phyloP scores from a whole-genome alignment of 2,797 vertebrate genomes.

The Mus caroli region DNA sequence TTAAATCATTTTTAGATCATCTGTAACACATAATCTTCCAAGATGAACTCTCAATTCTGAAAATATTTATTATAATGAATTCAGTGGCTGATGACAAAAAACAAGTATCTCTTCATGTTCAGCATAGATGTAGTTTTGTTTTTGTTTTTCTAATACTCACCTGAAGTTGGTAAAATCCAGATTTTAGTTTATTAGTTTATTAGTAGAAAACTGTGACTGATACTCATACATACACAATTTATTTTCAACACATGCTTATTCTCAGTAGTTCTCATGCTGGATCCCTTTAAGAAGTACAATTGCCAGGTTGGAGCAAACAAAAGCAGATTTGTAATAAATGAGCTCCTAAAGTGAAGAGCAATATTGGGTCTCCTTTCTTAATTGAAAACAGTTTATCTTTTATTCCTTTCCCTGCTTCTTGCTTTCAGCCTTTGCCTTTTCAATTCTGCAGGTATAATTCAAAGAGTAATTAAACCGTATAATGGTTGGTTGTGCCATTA shows the following conservation, averaged over 20 bases:
- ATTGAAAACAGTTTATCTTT: conserved; percentile 70
- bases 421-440: conserved; percentile 68
- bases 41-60: too few species aligned
- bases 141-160: neutral
- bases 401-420: conserved; percentile 55
- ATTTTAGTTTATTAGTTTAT: neutral
- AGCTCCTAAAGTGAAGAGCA: neutral
- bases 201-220: neutral
- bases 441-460: conserved; percentile 51
- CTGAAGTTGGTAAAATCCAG: neutral
- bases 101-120: neutral
- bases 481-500: neutral
- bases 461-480: conserved; percentile 58
- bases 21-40: neutral
- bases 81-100: neutral
- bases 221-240: neutral
- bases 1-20: neutral
- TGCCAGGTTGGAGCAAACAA: conserved; percentile 62
- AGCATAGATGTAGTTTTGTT: neutral
- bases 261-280: neutral
- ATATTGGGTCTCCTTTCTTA: conserved; percentile 63
- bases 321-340: conserved; percentile 57
- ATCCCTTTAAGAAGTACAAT: conserved; percentile 77
- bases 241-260: conserved; percentile 32
- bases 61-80: neutral